Conservation (phyloP, 1,140 invertebrate species). For the Drosophila rhopaloa region DNA sequence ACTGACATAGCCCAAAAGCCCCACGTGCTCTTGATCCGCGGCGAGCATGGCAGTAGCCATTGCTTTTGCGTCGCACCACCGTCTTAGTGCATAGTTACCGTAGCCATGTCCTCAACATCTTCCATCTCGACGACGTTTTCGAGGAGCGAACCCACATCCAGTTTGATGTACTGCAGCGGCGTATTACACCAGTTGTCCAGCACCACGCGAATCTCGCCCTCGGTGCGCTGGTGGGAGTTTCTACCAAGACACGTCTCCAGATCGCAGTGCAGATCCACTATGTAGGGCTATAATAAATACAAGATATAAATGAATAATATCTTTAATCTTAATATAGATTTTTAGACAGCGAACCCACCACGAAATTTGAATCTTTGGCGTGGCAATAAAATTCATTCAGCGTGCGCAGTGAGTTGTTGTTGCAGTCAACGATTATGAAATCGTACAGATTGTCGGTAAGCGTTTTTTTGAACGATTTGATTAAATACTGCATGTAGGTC, state of each 20-base stretch:
- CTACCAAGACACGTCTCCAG: constrained; percentile 90
- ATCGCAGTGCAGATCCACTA: constrained; percentile 92
- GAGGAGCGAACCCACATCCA: constrained; percentile 92
- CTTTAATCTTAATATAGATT: background rate
- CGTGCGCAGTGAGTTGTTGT: constrained; percentile 91
- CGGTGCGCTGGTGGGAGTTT: constrained; percentile 93
- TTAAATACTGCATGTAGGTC: constrained; percentile 91
- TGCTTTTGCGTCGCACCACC: background rate
- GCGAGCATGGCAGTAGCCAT: background rate
- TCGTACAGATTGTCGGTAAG: constrained; percentile 96
- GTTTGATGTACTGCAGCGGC: constrained; percentile 88
- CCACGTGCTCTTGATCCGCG: constrained; percentile 1
- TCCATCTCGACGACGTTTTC: constrained; percentile 91
- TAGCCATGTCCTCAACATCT: constrained; percentile 85
- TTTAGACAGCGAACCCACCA: constrained; percentile 87
- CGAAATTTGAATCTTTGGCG: constrained; percentile 94
- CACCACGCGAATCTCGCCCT: constrained; percentile 92
- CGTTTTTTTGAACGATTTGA: constrained; percentile 96
- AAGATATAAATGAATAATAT: background rate
- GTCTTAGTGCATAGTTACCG: constrained; percentile 74
- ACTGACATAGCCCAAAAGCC: constrained; percentile 1
- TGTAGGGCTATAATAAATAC: constrained; percentile 59
- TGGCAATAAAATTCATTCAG: constrained; percentile 96
- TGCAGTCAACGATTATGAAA: constrained; percentile 96
- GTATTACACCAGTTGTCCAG: constrained; percentile 91